Evolutionary conservation across 2,888 invertebrate genomes (phyloP), one percentile per base, ranked within the genome.

Genomic region (Napeogenes sylphis): DNA sequence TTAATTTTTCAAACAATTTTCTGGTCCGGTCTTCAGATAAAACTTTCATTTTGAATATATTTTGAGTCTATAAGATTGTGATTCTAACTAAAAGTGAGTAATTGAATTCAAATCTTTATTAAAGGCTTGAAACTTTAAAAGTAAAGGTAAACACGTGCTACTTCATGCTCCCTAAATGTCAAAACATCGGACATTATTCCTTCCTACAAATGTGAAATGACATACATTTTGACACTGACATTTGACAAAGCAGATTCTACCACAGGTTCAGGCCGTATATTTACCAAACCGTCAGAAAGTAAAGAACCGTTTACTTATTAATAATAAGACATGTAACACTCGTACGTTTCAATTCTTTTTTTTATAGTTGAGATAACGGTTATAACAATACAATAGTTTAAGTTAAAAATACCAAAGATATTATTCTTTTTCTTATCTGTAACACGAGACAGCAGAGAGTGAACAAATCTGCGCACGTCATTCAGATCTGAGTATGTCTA

Each of bases 11-110:
- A 73, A 98, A 97, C 58, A 99, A 92, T 65, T 94, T 92, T 81
- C 95, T 94, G 0, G 96, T 96, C 80, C 96, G 94, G 76, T 97
- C 97, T 74, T 97, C 97, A 38, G 96, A 95, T 75, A 99, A 87
- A 57, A 96, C 94, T 79, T 96, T 96, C 98, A 98, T 98, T 79
- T 79, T 84, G 35, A 57, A 56, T 10, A 55, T 55, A 58, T 58
- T 61, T 61, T 51, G 56, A 42, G 42, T 6, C 3, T 51, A 30
- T 51, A 30, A 8, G 30, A 30, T 51, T 30, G 2, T 30, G 30
- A 13, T 51, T 51, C 12, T 30, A 21, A 10, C 10, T 51, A 10
- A 30, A 51, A 10, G 3, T 30, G 30, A 21, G 10, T 6, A 30
- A 30, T n/a, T 47, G 12, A 47, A 30, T 51, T 6, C 0, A 51